Percentiles rank a stretch among this genome's conserved stretches.
phyloP scores from a whole-genome alignment of 2,113 vertebrate genomes.

The Xenus cinereus region DNA sequence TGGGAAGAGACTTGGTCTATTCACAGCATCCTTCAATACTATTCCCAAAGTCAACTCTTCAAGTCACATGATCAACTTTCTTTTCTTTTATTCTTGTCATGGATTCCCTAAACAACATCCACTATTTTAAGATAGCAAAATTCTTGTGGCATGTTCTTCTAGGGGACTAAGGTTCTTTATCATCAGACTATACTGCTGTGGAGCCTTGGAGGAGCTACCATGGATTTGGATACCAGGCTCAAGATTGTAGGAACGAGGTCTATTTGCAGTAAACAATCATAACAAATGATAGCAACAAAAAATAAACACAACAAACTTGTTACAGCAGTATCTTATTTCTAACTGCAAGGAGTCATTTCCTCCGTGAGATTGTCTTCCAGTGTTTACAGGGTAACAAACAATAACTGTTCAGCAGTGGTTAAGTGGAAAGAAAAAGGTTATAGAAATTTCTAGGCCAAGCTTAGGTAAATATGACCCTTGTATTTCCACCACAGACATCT shows the following conservation, averaged over 20 bases:
- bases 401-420: not conserved
- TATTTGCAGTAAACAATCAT: not conserved
- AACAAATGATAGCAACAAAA: not conserved
- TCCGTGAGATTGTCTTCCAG: not conserved
- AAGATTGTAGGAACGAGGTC: not conserved
- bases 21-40: not conserved
- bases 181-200: not conserved
- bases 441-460: constrained; percentile 45
- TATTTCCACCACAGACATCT: constrained; percentile 61
- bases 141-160: not conserved
- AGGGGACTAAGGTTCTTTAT: not conserved
- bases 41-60: not conserved
- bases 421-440: not conserved
- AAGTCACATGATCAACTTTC: not conserved
- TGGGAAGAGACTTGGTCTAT: not conserved
- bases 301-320: not conserved
- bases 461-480: constrained; percentile 41
- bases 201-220: not conserved
- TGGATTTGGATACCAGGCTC: not conserved
- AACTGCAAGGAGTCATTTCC: not conserved
- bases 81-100: not conserved
- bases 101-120: not conserved
- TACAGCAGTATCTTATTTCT: not conserved
- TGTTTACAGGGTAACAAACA: constrained; percentile 30
- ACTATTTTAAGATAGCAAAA: not conserved